Conservation (phyloP, 2,797 vertebrate genomes). For the Centroberyx gerrardi region DNA sequence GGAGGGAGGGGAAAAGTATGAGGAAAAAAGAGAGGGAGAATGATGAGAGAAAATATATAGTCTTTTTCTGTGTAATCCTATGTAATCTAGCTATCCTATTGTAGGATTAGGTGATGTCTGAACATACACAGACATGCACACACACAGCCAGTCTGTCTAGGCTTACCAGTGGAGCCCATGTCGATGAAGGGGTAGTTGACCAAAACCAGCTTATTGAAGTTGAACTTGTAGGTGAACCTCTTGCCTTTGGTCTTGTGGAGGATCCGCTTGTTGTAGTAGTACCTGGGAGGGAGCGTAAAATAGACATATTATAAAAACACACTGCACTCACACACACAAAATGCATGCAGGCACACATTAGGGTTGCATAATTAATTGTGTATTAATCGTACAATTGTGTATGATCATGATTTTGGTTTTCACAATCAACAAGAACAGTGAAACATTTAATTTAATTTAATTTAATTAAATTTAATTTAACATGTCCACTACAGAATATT, state of each 20-base stretch:
- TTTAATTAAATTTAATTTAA: background rate
- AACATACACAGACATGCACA: constrained; percentile 22
- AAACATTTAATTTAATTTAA: constrained; percentile 24
- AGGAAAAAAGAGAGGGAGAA: constrained; percentile 22
- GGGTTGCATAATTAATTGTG: constrained; percentile 3
- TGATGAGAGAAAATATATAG: constrained; percentile 60
- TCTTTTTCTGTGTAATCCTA: constrained; percentile 59
- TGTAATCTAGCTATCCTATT: constrained; percentile 54
- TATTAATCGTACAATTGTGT: background rate
- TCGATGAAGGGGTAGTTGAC: constrained; percentile 96
- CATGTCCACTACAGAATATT: background rate
- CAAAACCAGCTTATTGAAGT: constrained; percentile 95
- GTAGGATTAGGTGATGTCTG: constrained; percentile 56
- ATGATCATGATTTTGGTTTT: background rate
- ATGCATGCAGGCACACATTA: background rate
- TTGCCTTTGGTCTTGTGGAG: constrained; percentile 97
- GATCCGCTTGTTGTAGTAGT: constrained; percentile 96
- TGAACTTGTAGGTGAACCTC: constrained; percentile 96
- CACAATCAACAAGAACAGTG: background rate
- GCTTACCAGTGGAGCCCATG: constrained; percentile 90
- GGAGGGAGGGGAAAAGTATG: background rate
- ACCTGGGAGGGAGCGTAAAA: constrained; percentile 79
- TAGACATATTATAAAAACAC: background rate
- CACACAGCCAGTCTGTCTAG: constrained; percentile 5
- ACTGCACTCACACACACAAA: background rate